Percentiles rank a stretch among this genome's conserved stretches.
These are phyloP conservation scores for Sebastes fasciatus DNA, from an alignment of 2,113 vertebrate species.

Conservation along the genomic window DNA sequence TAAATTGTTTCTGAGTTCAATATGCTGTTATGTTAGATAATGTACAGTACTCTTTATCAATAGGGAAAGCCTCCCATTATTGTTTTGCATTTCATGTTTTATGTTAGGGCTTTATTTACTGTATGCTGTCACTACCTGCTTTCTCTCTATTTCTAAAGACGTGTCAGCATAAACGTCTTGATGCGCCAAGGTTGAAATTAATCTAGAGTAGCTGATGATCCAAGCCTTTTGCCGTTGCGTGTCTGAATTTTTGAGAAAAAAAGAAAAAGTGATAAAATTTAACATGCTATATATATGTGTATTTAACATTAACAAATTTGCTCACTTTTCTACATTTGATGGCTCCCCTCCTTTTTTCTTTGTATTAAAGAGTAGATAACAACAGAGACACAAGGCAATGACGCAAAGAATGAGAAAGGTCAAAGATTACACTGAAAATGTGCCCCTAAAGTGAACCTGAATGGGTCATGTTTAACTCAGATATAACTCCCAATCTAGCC, in stretches of 20 bases:
- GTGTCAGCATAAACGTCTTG: constrained; percentile 10
- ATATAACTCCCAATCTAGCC: background rate
- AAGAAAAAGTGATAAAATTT: too few species aligned
- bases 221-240: background rate
- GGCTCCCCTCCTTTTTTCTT: too few species aligned
- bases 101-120: background rate
- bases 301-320: too few species aligned
- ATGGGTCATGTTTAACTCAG: background rate
- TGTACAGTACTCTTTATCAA: background rate
- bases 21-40: too few species aligned
- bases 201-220: constrained; percentile 6
- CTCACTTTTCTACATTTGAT: too few species aligned
- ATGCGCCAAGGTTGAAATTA: constrained; percentile 8
- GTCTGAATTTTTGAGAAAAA: too few species aligned
- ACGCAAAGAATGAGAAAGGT: too few species aligned
- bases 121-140: constrained; percentile 8
- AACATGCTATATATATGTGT: too few species aligned
- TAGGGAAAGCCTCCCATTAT: background rate
- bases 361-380: too few species aligned
- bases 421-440: background rate
- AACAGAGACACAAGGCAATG: too few species aligned
- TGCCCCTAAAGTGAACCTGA: background rate
- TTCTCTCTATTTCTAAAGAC: background rate
- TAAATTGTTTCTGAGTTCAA: background rate
- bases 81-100: background rate